Evolutionary conservation across 2,888 invertebrate genomes (phyloP).

Genomic region (Sisyra terminalis): DNA sequence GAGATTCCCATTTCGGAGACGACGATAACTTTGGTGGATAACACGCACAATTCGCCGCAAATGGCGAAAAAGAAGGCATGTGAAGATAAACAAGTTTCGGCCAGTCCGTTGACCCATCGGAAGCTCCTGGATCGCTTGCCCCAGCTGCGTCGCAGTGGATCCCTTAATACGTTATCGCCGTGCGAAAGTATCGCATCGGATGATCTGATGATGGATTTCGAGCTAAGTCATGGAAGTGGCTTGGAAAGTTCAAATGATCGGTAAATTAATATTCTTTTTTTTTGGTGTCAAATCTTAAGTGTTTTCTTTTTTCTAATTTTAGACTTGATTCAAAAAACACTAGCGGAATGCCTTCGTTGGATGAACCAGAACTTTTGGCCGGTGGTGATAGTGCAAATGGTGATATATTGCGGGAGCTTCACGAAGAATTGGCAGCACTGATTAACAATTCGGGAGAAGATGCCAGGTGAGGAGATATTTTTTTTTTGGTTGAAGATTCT

Average conservation of each 20-base stretch:
- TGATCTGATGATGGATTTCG: conserved; percentile 77
- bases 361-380: too few species aligned
- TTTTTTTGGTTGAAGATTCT: too few species aligned
- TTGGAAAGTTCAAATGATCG: conserved; percentile 35
- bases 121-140: conserved; percentile 22
- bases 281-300: too few species aligned
- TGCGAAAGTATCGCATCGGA: conserved; percentile 73
- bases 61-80: conserved; percentile 11
- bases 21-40: conserved; percentile 2
- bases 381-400: too few species aligned
- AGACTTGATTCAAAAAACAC: too few species aligned
- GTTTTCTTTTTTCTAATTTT: too few species aligned
- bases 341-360: too few species aligned
- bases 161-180: conserved; percentile 67
- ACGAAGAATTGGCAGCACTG: too few species aligned
- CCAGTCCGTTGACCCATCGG: conserved; percentile 23
- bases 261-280: too few species aligned
- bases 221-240: conserved; percentile 31
- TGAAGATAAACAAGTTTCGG: conserved; percentile 18
- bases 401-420: too few species aligned
- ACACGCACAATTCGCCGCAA: conserved; percentile 8
- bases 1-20: conserved; percentile 17
- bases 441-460: too few species aligned
- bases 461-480: too few species aligned
- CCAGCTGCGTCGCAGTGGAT: conserved; percentile 43